Evolutionary conservation across 2,113 vertebrate species (phyloP).

Genomic region (Ifrita kowaldi): DNA sequence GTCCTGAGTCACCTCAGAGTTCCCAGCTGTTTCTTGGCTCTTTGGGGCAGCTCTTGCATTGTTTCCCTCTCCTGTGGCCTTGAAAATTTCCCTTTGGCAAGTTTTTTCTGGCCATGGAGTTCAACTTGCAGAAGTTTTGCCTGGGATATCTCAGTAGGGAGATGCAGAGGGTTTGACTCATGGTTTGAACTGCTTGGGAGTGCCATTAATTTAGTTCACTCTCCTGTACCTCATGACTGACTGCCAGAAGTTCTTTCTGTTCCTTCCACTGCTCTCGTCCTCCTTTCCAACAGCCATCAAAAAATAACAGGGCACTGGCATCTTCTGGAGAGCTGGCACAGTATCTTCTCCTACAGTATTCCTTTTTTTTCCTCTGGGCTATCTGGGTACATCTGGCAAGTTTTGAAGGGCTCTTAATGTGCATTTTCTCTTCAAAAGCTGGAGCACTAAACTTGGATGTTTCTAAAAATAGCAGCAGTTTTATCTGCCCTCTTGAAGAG

Average conservation of each 20-base stretch:
- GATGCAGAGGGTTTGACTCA: neutral
- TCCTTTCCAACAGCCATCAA: neutral
- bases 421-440: constrained; percentile 1
- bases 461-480: neutral
- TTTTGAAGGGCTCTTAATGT: neutral
- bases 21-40: neutral
- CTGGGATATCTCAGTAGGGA: neutral
- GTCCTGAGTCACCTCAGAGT: neutral
- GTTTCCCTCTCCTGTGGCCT: neutral
- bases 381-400: neutral
- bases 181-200: neutral
- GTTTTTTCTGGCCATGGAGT: neutral
- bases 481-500: neutral
- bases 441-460: neutral
- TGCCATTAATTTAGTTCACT: neutral
- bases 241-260: neutral
- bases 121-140: neutral
- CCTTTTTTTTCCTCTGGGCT: neutral
- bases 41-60: neutral
- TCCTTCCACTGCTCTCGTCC: neutral
- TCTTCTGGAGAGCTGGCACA: neutral
- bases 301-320: neutral
- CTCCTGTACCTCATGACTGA: neutral
- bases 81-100: neutral
- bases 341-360: neutral